Conservation (phyloP, 1,140 invertebrate genomes). For the Steinernema khuongi region DNA sequence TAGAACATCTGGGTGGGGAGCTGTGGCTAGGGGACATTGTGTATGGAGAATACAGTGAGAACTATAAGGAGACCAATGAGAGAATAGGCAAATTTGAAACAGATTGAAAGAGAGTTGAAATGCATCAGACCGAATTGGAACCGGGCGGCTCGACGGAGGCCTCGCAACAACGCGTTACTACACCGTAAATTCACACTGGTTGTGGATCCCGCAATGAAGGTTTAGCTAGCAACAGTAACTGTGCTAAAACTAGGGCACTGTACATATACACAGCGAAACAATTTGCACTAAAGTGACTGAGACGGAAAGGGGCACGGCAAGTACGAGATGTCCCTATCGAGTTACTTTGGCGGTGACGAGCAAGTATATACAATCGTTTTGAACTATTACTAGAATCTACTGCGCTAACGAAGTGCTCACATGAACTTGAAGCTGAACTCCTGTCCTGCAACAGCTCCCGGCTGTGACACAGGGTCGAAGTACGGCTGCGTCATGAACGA, state of each 20-base stretch:
- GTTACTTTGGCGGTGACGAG: background rate
- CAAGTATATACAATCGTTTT: background rate
- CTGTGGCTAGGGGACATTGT: too few species aligned
- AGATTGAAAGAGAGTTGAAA: too few species aligned
- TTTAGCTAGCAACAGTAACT: background rate
- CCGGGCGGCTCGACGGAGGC: background rate
- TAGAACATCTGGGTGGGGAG: background rate
- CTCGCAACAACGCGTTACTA: background rate
- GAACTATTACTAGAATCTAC: background rate
- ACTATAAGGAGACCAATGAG: too few species aligned
- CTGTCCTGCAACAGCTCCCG: background rate
- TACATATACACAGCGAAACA: background rate
- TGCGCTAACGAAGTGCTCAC: background rate
- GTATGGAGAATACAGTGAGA: too few species aligned
- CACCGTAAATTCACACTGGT: conserved; percentile 2
- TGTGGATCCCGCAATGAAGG: background rate
- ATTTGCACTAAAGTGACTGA: background rate
- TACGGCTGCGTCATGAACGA: conserved; percentile 8
- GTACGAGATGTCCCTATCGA: background rate
- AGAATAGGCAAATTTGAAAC: too few species aligned
- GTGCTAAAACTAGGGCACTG: background rate
- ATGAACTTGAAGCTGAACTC: conserved; percentile 1
- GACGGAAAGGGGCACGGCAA: background rate
- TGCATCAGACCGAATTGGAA: background rate
- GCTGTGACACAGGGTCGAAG: background rate